Percentiles rank a stretch among this genome's conserved stretches.
Conservation (phyloP, 1,140 invertebrate genomes). For the Gryllus bimaculatus region DNA sequence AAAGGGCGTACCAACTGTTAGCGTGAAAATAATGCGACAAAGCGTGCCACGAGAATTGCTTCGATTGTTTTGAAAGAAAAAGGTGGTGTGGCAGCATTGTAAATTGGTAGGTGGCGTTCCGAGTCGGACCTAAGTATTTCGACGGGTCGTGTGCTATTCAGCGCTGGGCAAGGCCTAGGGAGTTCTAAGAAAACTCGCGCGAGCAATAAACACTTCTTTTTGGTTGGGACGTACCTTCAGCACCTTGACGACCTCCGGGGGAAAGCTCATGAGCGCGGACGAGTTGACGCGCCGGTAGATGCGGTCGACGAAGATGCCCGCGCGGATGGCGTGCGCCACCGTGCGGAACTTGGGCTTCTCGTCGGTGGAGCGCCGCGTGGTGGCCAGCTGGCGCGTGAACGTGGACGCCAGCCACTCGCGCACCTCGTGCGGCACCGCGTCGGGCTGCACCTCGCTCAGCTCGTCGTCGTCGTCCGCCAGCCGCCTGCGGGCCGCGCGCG, state of each 20-base stretch:
- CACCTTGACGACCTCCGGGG: conserved; percentile 73
- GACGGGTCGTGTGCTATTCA: too few relatives aligned
- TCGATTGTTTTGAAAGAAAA: too few relatives aligned
- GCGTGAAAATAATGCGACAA: too few relatives aligned
- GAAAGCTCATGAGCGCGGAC: conserved; percentile 79
- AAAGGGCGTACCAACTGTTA: too few relatives aligned
- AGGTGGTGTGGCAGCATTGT: too few relatives aligned
- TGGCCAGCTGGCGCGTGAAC: conserved; percentile 84
- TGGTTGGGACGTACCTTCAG: conserved; percentile 61
- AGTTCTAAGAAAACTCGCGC: too few relatives aligned
- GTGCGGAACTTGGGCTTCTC: conserved; percentile 83
- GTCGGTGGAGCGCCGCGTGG: conserved; percentile 59
- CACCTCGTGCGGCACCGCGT: conserved; percentile 89
- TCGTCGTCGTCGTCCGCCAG: conserved; percentile 86
- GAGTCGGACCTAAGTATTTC: too few relatives aligned
- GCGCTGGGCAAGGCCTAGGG: too few relatives aligned
- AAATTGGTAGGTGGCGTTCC: too few relatives aligned
- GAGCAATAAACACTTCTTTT: too few relatives aligned
- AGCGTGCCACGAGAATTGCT: too few relatives aligned
- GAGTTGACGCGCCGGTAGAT: conserved; percentile 85
- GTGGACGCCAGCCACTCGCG: conserved; percentile 95
- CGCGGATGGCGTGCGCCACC: conserved; percentile 94
- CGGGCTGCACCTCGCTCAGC: conserved; percentile 88
- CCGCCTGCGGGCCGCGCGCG: conserved; percentile 40
- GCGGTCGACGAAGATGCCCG: conserved; percentile 94